phyloP scores from a whole-genome alignment of 2,797 vertebrate genomes.

The Ctenopoma kingsleyae region DNA sequence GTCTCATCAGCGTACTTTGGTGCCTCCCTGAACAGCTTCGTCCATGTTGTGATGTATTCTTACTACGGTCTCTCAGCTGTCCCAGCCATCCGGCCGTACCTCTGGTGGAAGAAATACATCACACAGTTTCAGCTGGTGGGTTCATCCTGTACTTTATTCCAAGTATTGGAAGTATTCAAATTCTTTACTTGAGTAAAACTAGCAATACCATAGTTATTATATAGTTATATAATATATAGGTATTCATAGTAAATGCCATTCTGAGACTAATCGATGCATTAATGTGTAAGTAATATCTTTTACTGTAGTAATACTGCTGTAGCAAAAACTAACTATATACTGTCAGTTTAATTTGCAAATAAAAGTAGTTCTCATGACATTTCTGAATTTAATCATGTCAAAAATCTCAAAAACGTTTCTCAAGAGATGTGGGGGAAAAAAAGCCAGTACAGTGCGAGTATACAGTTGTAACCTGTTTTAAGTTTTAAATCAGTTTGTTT shows the following conservation, averaged over 20 bases:
- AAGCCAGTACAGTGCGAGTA: too few relatives aligned
- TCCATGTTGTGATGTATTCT: conserved; percentile 98
- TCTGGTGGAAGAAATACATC: conserved; percentile 99
- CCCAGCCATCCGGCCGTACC: conserved; percentile 93
- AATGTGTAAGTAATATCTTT: not conserved
- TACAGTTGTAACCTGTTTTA: too few relatives aligned
- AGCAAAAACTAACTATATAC: not conserved
- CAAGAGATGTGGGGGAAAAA: too few relatives aligned
- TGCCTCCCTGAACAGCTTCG: conserved; percentile 94
- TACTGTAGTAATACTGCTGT: not conserved
- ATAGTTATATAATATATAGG: too few relatives aligned
- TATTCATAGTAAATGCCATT: not conserved
- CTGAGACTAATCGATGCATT: not conserved
- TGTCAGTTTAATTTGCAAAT: not conserved
- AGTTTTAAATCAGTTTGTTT: too few relatives aligned
- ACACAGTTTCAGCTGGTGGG: conserved; percentile 98
- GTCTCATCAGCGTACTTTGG: conserved; percentile 92
- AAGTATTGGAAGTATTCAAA: not conserved
- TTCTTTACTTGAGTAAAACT: not conserved
- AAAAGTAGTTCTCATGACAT: not conserved
- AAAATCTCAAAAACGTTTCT: too few relatives aligned
- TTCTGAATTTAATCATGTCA: not conserved
- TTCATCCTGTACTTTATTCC: conserved; percentile 18
- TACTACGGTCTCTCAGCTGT: conserved; percentile 95
- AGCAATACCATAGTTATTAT: too few relatives aligned